A percentile compares a stretch with the other conserved stretches of the same genome.
Conservation (phyloP, 2,888 invertebrate genomes). For the Cantharis flavilabris region DNA sequence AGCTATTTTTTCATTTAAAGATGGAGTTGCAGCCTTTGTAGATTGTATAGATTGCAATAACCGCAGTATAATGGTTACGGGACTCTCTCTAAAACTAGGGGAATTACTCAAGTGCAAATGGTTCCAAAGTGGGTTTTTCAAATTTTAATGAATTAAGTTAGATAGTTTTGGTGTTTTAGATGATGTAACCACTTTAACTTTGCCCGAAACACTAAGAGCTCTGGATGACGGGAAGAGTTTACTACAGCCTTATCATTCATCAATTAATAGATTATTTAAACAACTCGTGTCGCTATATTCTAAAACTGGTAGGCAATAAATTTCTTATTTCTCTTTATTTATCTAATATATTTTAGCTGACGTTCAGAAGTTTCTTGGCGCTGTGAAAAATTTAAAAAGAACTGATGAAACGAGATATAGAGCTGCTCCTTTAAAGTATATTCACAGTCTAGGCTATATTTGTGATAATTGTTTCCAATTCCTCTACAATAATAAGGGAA, state of each 20-base stretch:
- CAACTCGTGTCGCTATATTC: background rate
- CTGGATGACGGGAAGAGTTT: fast-evolving
- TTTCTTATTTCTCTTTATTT: background rate
- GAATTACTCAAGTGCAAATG: background rate
- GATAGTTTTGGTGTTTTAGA: background rate
- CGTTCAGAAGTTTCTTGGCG: background rate
- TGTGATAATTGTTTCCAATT: background rate
- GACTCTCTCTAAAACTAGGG: background rate
- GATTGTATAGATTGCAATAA: background rate
- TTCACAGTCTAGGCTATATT: background rate
- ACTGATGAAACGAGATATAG: background rate
- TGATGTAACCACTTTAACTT: background rate
- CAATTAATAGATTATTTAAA: background rate
- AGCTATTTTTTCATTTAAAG: background rate
- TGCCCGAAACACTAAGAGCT: no score
- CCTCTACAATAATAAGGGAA: background rate
- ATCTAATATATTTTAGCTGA: background rate
- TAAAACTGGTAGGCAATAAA: background rate
- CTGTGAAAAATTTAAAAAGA: background rate
- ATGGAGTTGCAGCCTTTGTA: background rate
- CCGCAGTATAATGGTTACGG: background rate
- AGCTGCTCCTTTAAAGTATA: background rate
- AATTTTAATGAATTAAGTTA: background rate
- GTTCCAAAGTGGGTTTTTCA: background rate
- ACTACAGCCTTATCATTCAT: background rate